phyloP scores from a whole-genome alignment of 2,888 invertebrate species.

The Synanthedon andrenaeformis region DNA sequence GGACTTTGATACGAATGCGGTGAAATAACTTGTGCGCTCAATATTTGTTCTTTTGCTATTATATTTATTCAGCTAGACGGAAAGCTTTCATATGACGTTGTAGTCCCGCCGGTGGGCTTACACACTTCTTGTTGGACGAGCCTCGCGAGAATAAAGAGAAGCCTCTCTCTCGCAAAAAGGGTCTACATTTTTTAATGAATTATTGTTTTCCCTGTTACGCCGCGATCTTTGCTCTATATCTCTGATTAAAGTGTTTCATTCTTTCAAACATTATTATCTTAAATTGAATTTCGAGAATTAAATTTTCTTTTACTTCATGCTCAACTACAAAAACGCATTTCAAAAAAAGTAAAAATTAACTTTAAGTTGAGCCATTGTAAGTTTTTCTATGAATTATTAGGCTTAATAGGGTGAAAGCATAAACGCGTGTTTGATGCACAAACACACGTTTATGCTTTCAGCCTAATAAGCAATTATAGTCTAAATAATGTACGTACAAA shows the following conservation, averaged over 20 bases:
- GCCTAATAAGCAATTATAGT: no score
- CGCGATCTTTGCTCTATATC: background rate
- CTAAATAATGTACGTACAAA: no score
- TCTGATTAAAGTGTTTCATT: background rate
- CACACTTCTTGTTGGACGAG: slow-evolving; percentile 12
- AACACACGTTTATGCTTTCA: background rate
- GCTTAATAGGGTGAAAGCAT: background rate
- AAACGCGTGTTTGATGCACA: background rate
- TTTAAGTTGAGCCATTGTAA: no score
- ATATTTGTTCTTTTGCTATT: background rate
- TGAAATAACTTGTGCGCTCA: background rate
- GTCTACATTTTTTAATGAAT: slow-evolving; percentile 13
- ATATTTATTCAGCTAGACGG: background rate
- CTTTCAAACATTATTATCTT: no score
- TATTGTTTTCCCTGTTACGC: slow-evolving; percentile 11
- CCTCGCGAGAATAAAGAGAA: slow-evolving; percentile 10
- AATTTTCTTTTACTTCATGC: no score
- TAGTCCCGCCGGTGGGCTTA: background rate
- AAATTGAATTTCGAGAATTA: no score
- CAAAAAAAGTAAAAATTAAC: no score
- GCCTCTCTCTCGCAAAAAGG: slow-evolving; percentile 7
- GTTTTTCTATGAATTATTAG: no score
- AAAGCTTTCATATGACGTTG: background rate
- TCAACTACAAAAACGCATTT: no score
- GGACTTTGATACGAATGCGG: background rate